phyloP scores from a whole-genome alignment of 2,888 invertebrate species.

The Cantharis nigra region DNA sequence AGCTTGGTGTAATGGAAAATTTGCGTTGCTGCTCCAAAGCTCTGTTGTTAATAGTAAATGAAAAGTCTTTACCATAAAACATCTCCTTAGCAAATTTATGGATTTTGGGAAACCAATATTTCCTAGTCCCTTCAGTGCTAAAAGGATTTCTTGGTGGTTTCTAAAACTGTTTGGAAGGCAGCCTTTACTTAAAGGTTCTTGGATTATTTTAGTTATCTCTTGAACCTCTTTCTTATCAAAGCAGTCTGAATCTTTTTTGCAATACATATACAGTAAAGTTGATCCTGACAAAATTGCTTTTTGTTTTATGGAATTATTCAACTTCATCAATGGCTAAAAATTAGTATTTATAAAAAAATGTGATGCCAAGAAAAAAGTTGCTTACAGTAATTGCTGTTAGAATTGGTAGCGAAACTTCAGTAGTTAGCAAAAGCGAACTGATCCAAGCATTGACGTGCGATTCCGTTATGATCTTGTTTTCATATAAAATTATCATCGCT shows the following conservation, averaged over 20 bases:
- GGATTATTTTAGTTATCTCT: slow-evolving; percentile 27
- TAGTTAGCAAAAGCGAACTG: slow-evolving; percentile 30
- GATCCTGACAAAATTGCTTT: slow-evolving; percentile 33
- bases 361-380: too few species aligned
- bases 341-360: too few species aligned
- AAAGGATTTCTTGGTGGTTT: slow-evolving; percentile 25
- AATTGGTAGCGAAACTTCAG: slow-evolving; percentile 29
- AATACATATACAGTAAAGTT: slow-evolving; percentile 34
- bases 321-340: slow-evolving; percentile 18
- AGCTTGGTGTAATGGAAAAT: too few species aligned
- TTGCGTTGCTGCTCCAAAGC: not conserved
- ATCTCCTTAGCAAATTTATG: slow-evolving; percentile 25
- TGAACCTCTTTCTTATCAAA: slow-evolving; percentile 23
- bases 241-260: slow-evolving; percentile 31
- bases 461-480: slow-evolving; percentile 19
- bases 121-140: slow-evolving; percentile 36
- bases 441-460: slow-evolving; percentile 36
- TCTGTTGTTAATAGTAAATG: not conserved
- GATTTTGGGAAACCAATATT: slow-evolving; percentile 35
- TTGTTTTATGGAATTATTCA: slow-evolving; percentile 21
- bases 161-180: slow-evolving; percentile 29
- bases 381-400: slow-evolving; percentile 32
- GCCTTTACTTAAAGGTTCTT: slow-evolving; percentile 24
- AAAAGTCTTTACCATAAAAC: slow-evolving; percentile 32
- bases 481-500: slow-evolving; percentile 33